Conservation (phyloP, 2,888 invertebrate genomes). For the Mythimna vitellina region DNA sequence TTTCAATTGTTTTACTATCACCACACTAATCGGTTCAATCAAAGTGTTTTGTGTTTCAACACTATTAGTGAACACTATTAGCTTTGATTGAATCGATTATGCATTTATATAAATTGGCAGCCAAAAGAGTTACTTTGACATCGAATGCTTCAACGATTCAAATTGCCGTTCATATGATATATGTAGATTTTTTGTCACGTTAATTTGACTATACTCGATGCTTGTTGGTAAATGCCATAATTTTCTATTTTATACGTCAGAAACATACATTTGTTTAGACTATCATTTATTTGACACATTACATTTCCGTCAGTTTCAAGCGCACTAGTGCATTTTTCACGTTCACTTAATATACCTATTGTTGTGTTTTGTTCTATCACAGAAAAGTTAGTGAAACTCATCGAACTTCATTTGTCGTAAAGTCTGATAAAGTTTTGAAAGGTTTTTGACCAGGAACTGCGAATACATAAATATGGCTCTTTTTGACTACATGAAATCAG, state of each 20-base stretch:
- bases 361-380: slow-evolving; percentile 25
- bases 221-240: slow-evolving; percentile 9
- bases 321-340: background rate
- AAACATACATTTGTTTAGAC: background rate
- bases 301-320: background rate
- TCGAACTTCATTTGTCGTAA: slow-evolving; percentile 54
- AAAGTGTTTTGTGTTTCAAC: slow-evolving; percentile 30
- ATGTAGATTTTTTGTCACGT: slow-evolving; percentile 4
- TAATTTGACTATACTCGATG: background rate
- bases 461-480: slow-evolving; percentile 26
- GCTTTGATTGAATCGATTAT: too few relatives aligned
- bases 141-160: slow-evolving; percentile 43
- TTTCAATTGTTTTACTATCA: slow-evolving; percentile 56
- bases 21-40: slow-evolving; percentile 63
- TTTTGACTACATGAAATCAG: background rate
- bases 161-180: slow-evolving; percentile 29
- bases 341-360: slow-evolving; percentile 14
- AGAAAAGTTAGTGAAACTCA: slow-evolving; percentile 43
- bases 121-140: slow-evolving; percentile 36
- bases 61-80: too few relatives aligned
- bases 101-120: slow-evolving; percentile 48
- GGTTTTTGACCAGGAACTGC: slow-evolving; percentile 31
- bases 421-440: slow-evolving; percentile 59
- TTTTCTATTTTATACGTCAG: background rate
- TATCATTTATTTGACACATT: background rate